phyloP scores from a whole-genome alignment of 2,113 vertebrate genomes.

The Pollimyrus isidori region DNA sequence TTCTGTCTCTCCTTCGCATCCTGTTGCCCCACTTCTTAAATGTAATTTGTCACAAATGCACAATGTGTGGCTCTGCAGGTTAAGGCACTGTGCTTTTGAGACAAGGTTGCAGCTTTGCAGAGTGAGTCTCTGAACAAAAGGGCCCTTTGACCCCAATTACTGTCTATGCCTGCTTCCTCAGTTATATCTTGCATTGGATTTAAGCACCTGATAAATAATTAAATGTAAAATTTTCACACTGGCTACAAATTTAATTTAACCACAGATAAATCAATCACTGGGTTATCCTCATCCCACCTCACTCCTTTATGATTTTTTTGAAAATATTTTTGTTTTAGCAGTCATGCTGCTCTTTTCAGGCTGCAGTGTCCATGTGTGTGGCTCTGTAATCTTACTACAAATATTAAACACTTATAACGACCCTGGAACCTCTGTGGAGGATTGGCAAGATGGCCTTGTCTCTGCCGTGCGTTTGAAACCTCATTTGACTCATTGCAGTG shows the following conservation, averaged over 20 bases:
- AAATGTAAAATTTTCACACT: background rate
- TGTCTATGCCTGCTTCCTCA: background rate
- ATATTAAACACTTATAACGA: background rate
- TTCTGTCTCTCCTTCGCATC: background rate
- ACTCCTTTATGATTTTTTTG: no score
- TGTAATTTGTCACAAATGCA: background rate
- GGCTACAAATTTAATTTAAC: background rate
- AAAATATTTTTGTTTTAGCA: background rate
- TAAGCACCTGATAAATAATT: background rate
- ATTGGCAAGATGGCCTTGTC: background rate
- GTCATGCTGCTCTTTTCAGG: background rate
- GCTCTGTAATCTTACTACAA: background rate
- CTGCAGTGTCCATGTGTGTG: background rate
- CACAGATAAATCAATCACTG: background rate
- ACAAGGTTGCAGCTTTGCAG: background rate
- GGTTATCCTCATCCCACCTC: background rate
- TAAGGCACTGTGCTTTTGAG: background rate
- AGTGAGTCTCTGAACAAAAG: background rate
- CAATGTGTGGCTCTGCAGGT: background rate
- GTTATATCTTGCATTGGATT: background rate
- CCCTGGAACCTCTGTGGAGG: background rate
- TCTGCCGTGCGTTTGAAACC: slow-evolving; percentile 1
- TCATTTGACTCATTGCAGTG: slow-evolving; percentile 41
- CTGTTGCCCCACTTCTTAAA: background rate
- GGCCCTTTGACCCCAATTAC: background rate